Percentiles rank a stretch among this genome's conserved stretches.
phyloP scores from a whole-genome alignment of 2,888 invertebrate species.

The Lacanobia oleracea region DNA sequence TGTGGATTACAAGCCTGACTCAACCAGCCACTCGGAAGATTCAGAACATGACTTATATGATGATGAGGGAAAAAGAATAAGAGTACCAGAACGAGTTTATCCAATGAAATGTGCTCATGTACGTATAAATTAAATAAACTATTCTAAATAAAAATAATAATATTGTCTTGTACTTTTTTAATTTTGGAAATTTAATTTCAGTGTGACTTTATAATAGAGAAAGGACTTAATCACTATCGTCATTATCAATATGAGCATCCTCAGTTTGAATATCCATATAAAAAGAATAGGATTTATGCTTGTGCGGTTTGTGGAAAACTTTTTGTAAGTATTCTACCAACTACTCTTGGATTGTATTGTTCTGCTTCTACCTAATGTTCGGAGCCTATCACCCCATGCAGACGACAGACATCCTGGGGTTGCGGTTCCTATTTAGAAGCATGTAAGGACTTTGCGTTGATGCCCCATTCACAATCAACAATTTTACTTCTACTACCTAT shows the following conservation, averaged over 20 bases:
- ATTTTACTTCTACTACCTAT: not conserved
- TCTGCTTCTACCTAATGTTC: too few relatives aligned
- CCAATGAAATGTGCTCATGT: conserved; percentile 55
- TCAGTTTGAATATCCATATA: conserved; percentile 41
- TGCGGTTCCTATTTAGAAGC: too few relatives aligned
- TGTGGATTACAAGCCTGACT: conserved; percentile 43
- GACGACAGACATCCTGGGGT: too few relatives aligned
- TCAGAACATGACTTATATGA: conserved; percentile 41
- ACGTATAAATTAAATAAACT: conserved; percentile 15
- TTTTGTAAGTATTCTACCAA: conserved; percentile 23
- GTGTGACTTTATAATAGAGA: conserved; percentile 32
- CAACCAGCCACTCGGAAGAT: conserved; percentile 52
- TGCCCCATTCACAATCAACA: not conserved
- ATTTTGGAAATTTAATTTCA: conserved; percentile 27
- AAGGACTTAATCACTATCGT: conserved; percentile 17
- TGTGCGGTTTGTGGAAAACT: conserved; percentile 31
- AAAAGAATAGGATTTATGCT: not conserved
- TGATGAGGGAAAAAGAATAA: conserved; percentile 33
- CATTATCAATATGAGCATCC: conserved; percentile 32
- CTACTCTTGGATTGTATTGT: too few relatives aligned
- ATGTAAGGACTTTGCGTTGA: not conserved
- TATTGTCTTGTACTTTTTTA: not conserved
- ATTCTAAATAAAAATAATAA: not conserved
- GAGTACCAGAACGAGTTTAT: conserved; percentile 20
- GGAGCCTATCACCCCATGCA: too few relatives aligned